These are phyloP conservation scores for Watsonalla cultraria DNA, from an alignment of 2,888 invertebrate genomes.

Conservation along the genomic window DNA sequence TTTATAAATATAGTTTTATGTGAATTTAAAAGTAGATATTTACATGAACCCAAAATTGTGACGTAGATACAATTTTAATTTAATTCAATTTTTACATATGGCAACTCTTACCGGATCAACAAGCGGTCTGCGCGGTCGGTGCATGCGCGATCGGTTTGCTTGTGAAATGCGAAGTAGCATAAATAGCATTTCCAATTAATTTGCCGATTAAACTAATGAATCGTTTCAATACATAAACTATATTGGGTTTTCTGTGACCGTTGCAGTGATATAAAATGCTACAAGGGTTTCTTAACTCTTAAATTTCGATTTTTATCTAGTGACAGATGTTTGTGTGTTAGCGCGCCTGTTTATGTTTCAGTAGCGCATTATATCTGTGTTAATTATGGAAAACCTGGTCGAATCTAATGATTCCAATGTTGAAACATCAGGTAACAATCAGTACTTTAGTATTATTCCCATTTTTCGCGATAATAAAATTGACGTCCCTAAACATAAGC, in stretches of 20 bases:
- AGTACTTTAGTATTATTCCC: slow-evolving; percentile 20
- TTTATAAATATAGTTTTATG: no score
- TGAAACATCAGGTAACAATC: slow-evolving; percentile 40
- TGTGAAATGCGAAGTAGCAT: slow-evolving; percentile 16
- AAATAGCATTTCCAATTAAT: not conserved
- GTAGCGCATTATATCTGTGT: slow-evolving; percentile 22
- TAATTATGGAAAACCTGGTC: slow-evolving; percentile 41
- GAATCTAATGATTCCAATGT: slow-evolving; percentile 36
- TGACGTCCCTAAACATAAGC: slow-evolving; percentile 36
- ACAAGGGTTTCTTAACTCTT: slow-evolving; percentile 38
- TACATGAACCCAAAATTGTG: no score
- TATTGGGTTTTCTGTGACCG: not conserved
- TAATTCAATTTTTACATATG: slow-evolving; percentile 12
- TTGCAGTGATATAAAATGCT: slow-evolving; percentile 2
- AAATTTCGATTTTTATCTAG: slow-evolving; percentile 33
- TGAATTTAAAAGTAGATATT: no score
- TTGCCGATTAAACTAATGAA: not conserved
- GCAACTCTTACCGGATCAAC: slow-evolving; percentile 65
- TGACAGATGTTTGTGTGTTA: slow-evolving; percentile 63
- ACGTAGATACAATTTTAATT: no score
- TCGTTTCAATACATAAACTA: not conserved
- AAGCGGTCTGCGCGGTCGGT: slow-evolving; percentile 47
- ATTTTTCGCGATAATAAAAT: slow-evolving; percentile 16
- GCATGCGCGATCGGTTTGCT: slow-evolving; percentile 13
- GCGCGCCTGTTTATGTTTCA: slow-evolving; percentile 52